Percentiles rank a stretch among this genome's conserved stretches.
These are phyloP conservation scores for Pseudomugil gertrudae DNA, from an alignment of 2,797 vertebrate genomes.

Conservation along the genomic window DNA sequence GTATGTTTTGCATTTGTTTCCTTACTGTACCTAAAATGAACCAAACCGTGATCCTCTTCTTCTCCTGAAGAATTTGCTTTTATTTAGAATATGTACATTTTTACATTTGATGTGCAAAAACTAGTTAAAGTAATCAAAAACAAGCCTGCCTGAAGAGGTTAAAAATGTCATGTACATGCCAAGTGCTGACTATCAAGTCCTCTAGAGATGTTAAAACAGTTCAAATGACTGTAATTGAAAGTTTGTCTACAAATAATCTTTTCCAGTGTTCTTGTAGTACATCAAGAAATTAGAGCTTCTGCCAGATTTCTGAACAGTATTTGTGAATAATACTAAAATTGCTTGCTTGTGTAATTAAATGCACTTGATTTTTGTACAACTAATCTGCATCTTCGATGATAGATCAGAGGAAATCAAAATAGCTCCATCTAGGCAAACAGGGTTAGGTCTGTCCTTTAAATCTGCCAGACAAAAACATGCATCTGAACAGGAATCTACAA, in stretches of 20 bases:
- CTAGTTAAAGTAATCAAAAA: no score
- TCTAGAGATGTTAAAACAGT: no score
- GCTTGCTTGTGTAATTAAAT: constrained; percentile 11
- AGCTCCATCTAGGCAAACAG: constrained; percentile 56
- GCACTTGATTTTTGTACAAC: constrained; percentile 12
- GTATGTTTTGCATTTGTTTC: no score
- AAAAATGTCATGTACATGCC: no score
- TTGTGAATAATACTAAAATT: background rate
- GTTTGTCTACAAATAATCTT: no score
- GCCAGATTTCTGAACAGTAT: background rate
- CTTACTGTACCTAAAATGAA: no score
- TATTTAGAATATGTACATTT: no score
- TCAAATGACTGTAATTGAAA: background rate
- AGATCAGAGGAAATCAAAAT: constrained; percentile 66
- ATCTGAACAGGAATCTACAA: constrained; percentile 67
- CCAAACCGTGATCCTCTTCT: no score
- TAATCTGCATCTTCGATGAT: constrained; percentile 30
- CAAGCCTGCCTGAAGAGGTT: no score
- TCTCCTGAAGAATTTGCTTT: no score
- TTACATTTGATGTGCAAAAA: no score
- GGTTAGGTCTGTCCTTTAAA: constrained; percentile 61
- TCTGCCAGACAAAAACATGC: constrained; percentile 65
- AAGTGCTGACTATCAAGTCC: no score
- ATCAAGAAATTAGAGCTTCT: background rate
- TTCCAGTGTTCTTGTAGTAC: background rate